Percentiles rank a stretch among this genome's conserved stretches.
Evolutionary conservation across 1,140 invertebrate genomes (phyloP).

Genomic region (Aphidius gifuensis): DNA sequence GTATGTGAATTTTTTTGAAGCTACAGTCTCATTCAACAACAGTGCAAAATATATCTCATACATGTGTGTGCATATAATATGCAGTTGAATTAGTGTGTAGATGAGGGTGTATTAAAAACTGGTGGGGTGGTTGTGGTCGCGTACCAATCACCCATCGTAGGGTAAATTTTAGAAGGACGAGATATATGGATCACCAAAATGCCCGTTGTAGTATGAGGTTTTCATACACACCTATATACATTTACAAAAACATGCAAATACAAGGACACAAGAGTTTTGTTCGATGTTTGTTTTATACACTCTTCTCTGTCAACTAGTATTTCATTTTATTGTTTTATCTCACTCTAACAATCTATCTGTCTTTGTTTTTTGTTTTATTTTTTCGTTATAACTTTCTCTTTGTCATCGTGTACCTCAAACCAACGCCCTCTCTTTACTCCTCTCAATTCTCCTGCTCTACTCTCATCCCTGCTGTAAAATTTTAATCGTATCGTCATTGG

Average conservation of each 20-base stretch:
- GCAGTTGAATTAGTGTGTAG: conserved; percentile 22
- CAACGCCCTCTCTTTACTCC: conserved; percentile 29
- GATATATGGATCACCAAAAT: no score
- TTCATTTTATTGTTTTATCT: not conserved
- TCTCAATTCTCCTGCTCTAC: conserved; percentile 28
- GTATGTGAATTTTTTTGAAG: conserved; percentile 11
- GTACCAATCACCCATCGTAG: conserved; percentile 32
- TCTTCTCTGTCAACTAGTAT: conserved; percentile 14
- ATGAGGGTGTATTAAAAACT: conserved; percentile 34
- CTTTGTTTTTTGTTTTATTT: not conserved
- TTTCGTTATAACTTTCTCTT: not conserved
- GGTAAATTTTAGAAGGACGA: conserved; percentile 1
- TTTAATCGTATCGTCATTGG: conserved; percentile 50
- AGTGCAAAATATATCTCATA: no score
- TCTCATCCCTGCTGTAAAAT: conserved; percentile 43
- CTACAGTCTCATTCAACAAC: conserved; percentile 5
- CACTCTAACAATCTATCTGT: conserved; percentile 4
- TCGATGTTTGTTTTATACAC: conserved; percentile 13
- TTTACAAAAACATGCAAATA: conserved; percentile 1
- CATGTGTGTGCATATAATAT: not conserved
- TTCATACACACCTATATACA: conserved; percentile 4
- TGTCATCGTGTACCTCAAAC: conserved; percentile 30
- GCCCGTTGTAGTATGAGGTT: no score
- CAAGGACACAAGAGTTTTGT: conserved; percentile 6
- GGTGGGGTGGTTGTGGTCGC: conserved; percentile 31